Percentiles rank a stretch among this genome's conserved stretches.
phyloP scores from a whole-genome alignment of 2,797 vertebrate species.

The Rhinatrema bivittatum region DNA sequence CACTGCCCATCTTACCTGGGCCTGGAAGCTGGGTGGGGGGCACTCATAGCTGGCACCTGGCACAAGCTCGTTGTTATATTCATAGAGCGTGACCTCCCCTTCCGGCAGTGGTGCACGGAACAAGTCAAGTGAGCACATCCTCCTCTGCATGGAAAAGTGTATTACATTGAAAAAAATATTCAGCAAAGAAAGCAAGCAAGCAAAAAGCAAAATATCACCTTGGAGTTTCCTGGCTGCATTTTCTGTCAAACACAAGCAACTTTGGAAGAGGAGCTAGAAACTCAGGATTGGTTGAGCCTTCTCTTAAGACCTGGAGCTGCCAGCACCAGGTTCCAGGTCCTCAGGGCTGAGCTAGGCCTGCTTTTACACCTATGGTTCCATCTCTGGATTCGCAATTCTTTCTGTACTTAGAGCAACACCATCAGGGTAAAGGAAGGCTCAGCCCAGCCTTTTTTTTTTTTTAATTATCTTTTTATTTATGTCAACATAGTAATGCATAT shows the following conservation, averaged over 20 bases:
- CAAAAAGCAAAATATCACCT: no score
- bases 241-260: not conserved
- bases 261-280: not conserved
- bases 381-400: no score
- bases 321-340: no score
- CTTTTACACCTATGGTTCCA: no score
- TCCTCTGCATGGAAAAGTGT: not conserved
- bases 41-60: constrained; percentile 48
- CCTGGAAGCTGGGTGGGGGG: constrained; percentile 48
- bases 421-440: no score
- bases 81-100: constrained; percentile 71
- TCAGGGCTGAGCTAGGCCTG: no score
- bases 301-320: rapidly evolving
- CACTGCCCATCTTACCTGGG: constrained; percentile 50
- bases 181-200: not conserved
- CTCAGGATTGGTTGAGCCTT: no score
- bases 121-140: constrained; percentile 74
- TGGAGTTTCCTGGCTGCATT: not conserved
- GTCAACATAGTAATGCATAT: no score
- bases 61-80: constrained; percentile 79
- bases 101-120: constrained; percentile 68
- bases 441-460: no score
- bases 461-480: no score
- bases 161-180: no score
- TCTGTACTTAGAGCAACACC: no score